Conservation (phyloP, 2,113 vertebrate genomes). For the Campylomormyrus tamandua region DNA sequence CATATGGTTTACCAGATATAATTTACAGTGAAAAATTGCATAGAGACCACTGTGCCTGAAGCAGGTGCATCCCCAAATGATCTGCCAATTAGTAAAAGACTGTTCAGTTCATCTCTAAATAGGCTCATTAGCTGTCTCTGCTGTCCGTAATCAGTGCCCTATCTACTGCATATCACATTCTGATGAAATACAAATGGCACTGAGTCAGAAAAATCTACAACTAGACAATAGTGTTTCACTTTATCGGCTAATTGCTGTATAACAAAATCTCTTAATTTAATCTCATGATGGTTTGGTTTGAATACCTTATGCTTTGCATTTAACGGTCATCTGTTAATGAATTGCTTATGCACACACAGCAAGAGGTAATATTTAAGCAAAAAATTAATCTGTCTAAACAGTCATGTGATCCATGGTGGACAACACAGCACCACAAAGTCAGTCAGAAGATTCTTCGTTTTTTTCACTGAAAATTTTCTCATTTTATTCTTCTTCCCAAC, state of each 20-base stretch:
- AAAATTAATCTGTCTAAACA: neutral
- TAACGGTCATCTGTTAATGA: neutral
- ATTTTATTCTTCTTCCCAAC: neutral
- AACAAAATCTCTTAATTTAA: neutral
- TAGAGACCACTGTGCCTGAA: constrained; percentile 3
- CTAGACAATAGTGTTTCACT: neutral
- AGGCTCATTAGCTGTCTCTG: constrained; percentile 33
- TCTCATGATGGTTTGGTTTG: neutral
- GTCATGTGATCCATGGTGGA: neutral
- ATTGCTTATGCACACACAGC: neutral
- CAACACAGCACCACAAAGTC: neutral
- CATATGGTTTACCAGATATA: neutral
- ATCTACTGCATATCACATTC: neutral
- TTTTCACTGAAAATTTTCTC: neutral
- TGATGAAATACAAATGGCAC: neutral
- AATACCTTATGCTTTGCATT: neutral
- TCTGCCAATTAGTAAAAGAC: constrained; percentile 57
- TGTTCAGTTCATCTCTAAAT: constrained; percentile 54
- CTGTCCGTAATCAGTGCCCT: neutral
- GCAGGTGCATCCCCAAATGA: constrained; percentile 55
- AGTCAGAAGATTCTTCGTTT: neutral
- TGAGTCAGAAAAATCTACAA: neutral
- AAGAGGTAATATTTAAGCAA: neutral
- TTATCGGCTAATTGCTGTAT: neutral
- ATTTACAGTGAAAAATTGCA: neutral